Conservation (phyloP, 2,113 vertebrate genomes). For the Nerophis ophidion region DNA sequence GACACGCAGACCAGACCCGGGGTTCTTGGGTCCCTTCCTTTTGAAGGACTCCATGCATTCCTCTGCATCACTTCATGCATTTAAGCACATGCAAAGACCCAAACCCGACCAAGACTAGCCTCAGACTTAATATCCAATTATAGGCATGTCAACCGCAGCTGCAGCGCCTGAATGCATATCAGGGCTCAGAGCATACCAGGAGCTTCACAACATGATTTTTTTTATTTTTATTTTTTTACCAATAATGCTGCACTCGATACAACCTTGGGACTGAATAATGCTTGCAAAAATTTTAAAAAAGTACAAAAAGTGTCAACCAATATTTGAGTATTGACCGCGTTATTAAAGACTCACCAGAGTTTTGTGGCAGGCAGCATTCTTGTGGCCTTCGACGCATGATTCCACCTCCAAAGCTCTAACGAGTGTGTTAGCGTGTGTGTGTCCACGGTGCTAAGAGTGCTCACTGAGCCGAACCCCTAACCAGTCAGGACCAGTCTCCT, state of each 20-base stretch:
- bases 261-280: background rate
- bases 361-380: slow-evolving; percentile 7
- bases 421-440: slow-evolving; percentile 9
- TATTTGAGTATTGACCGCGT: too few relatives aligned
- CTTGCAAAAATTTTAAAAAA: background rate
- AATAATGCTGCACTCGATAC: background rate
- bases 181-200: too few relatives aligned
- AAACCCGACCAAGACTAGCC: too few relatives aligned
- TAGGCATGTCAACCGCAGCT: too few relatives aligned
- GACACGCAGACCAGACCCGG: background rate
- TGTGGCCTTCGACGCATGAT: slow-evolving; percentile 15
- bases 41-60: too few relatives aligned
- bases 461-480: slow-evolving; percentile 1
- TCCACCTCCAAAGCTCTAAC: slow-evolving; percentile 9
- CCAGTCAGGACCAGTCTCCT: slow-evolving; percentile 20
- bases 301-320: background rate
- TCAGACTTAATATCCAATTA: too few relatives aligned
- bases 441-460: slow-evolving; percentile 7
- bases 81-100: too few relatives aligned
- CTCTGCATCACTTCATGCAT: too few relatives aligned
- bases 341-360: slow-evolving; percentile 48
- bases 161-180: too few relatives aligned
- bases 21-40: too few relatives aligned
- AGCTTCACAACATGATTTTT: too few relatives aligned
- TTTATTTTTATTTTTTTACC: too few relatives aligned